These are phyloP conservation scores for Pseudoatta argentina DNA, from an alignment of 1,140 invertebrate genomes.

Conservation along the genomic window DNA sequence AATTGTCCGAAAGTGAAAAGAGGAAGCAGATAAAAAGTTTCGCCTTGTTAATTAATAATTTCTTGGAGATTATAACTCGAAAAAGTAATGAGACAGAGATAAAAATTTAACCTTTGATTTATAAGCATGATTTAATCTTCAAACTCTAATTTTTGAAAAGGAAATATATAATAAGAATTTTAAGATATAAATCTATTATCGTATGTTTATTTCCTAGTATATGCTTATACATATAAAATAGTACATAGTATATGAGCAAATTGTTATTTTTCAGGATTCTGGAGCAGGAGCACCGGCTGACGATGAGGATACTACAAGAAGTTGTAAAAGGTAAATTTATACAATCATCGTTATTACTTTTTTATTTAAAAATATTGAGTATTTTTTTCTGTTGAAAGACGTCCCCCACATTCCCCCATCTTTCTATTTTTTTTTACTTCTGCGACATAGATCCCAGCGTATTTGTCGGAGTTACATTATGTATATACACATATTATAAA, in stretches of 20 bases:
- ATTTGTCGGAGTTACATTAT: neutral
- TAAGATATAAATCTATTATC: constrained; percentile 14
- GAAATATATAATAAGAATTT: neutral
- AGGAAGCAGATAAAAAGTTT: constrained; percentile 14
- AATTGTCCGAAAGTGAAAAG: constrained; percentile 26
- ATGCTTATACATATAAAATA: neutral
- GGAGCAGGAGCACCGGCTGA: constrained; percentile 85
- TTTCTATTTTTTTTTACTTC: too few species aligned
- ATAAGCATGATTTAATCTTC: neutral
- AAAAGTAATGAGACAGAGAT: neutral
- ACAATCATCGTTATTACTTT: neutral
- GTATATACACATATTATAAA: neutral
- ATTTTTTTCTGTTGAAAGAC: neutral
- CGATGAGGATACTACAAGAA: constrained; percentile 85
- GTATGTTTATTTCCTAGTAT: neutral
- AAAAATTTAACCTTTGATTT: neutral
- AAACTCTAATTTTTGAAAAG: neutral
- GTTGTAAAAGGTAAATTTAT: constrained; percentile 85
- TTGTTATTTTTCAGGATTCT: constrained; percentile 83
- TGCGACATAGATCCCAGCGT: neutral
- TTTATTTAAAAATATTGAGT: neutral
- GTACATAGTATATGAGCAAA: too few species aligned
- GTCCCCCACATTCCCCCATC: too few species aligned
- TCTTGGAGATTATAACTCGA: neutral
- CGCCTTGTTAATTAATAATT: constrained; percentile 38